Evolutionary conservation across 2,888 invertebrate species (phyloP).

Genomic region (Nephrocerus scutellatus): DNA sequence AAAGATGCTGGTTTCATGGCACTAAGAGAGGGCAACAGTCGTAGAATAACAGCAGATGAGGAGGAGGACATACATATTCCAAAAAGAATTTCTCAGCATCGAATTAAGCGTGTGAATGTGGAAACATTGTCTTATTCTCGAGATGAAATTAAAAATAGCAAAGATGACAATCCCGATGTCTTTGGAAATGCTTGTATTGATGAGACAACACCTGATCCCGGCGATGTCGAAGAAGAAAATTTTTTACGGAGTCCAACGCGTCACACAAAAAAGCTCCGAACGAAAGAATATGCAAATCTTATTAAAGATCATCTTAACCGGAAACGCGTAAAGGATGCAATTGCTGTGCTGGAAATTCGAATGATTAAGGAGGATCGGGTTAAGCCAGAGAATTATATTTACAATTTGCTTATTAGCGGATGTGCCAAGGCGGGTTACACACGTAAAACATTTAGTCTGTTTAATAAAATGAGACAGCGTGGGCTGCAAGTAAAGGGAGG

Average conservation of each 20-base stretch:
- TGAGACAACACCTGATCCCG: conserved; percentile 46
- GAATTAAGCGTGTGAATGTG: conserved; percentile 1
- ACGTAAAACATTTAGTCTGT: conserved; percentile 77
- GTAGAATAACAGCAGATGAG: no score
- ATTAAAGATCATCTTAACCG: conserved; percentile 61
- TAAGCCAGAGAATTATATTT: conserved; percentile 72
- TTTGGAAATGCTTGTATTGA: conserved; percentile 31
- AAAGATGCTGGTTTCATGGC: conserved; percentile 30
- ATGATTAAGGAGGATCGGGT: conserved; percentile 72
- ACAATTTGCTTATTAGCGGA: conserved; percentile 73
- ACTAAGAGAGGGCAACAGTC: conserved; percentile 27
- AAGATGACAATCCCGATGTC: conserved; percentile 31
- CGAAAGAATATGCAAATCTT: conserved; percentile 61
- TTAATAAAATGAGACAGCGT: conserved; percentile 72
- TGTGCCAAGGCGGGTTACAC: conserved; percentile 79
- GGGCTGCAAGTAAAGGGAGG: conserved; percentile 61
- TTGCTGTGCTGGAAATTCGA: conserved; percentile 68
- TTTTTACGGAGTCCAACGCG: conserved; percentile 51
- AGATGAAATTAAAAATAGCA: no score
- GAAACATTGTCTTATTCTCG: no score
- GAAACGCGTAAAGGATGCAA: conserved; percentile 66
- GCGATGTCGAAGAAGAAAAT: conserved; percentile 57
- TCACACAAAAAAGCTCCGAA: conserved; percentile 51
- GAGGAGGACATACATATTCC: not conserved
- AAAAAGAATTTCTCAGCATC: not conserved